Evolutionary conservation across 2,113 vertebrate species (phyloP).

Genomic region (Mirounga angustirostris): DNA sequence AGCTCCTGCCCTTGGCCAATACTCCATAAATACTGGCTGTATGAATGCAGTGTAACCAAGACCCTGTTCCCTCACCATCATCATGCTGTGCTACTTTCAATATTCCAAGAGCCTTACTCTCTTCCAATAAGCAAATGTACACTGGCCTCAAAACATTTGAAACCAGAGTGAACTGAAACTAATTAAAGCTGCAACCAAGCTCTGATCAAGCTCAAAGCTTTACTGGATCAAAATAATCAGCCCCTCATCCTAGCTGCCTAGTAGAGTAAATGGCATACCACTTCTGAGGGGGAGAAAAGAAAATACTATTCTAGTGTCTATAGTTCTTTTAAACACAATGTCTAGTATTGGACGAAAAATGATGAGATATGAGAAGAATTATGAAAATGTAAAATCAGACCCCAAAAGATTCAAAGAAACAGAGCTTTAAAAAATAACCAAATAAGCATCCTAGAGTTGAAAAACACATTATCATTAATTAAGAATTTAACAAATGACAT

Average conservation of each 20-base stretch:
- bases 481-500: conserved; percentile 32
- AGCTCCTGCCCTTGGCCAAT: neutral
- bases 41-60: neutral
- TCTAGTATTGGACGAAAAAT: neutral
- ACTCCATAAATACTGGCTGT: neutral
- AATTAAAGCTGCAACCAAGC: neutral
- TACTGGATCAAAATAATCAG: neutral
- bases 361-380: neutral
- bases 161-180: neutral
- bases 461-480: neutral
- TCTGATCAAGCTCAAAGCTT: conserved; percentile 25
- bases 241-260: neutral
- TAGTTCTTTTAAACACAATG: neutral
- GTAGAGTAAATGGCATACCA: neutral
- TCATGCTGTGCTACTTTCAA: neutral
- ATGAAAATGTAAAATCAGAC: conserved; percentile 5
- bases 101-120: neutral
- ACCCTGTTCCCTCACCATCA: neutral
- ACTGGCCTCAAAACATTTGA: neutral
- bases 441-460: neutral
- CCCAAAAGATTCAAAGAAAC: neutral
- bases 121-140: conserved; percentile 33
- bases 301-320: neutral
- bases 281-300: neutral
- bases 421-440: conserved; percentile 21